Evolutionary conservation across 2,797 vertebrate genomes (phyloP), one percentile per base, ranked within the genome.

Genomic region (Gastrophryne carolinensis): DNA sequence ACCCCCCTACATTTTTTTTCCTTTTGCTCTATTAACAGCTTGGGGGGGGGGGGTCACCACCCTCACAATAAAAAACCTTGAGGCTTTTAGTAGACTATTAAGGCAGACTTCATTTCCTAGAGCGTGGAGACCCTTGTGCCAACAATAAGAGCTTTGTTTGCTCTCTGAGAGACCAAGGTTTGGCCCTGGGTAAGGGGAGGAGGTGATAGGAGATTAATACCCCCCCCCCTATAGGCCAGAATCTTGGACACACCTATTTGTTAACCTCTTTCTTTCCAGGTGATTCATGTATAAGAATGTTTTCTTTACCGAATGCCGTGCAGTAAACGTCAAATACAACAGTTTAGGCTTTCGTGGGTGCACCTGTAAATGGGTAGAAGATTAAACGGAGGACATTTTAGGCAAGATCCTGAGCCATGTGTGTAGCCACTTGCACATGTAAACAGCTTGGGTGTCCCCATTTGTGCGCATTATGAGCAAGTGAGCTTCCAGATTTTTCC

Each of bases 61-160:
- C 47, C 30, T 71, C 58, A 26, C 21, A 66, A 73, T 66, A 70
- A 57, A 73, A n/a, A 65, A 60, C 26, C 52, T 60, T 24, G 24
- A 72, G 63, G 37, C 56, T 58, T 72, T 54, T 64, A 57, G 34
- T 11, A 61, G 56, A 26, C 65, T 50, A 71, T 78, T 57, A 65
- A 66, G 57, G 41, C 39, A 72, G 52, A 58, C 23, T 66, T 65
- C 53, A 66, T 72, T 57, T 78, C 39, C 61, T 66, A 58, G 58
- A 50, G 30, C 32, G 21, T 30, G 21, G 52, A 53, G 58, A 78
- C 67, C 49, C 60, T 65, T 34, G 30, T 27, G 35, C 53, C 62
- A 72, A 65, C 73, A 75, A 75, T 68, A 32, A n/a, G 19, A 13
- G 47, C 64, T 62, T 75, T 75, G 73, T 75, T 58, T 75, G 44